Evolutionary conservation across 2,113 vertebrate genomes (phyloP).

Genomic region (Cepphus grylle): DNA sequence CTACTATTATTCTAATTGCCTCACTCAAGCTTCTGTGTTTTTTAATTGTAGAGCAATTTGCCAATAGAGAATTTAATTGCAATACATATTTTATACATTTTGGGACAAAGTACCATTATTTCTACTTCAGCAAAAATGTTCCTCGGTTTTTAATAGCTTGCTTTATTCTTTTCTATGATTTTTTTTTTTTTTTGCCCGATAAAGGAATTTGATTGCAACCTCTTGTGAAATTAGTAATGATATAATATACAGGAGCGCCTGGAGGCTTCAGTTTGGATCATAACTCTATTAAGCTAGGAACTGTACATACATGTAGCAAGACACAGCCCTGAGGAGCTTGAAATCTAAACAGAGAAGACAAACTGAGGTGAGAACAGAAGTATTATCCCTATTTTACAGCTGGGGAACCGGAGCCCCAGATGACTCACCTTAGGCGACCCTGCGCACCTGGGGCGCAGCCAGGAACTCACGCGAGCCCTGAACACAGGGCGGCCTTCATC

Average conservation of each 20-base stretch:
- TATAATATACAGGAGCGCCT: constrained; percentile 44
- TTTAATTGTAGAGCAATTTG: constrained; percentile 80
- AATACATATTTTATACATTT: constrained; percentile 73
- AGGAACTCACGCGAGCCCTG: not conserved
- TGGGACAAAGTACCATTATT: constrained; percentile 70
- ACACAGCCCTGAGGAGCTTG: constrained; percentile 56
- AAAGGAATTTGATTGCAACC: constrained; percentile 56
- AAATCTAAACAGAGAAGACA: constrained; percentile 54
- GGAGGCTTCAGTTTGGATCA: constrained; percentile 54
- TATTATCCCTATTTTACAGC: not conserved
- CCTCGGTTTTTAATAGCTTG: constrained; percentile 37
- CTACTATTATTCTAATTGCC: constrained; percentile 80
- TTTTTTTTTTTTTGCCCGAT: not conserved
- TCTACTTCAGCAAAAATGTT: constrained; percentile 38
- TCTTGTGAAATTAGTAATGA: constrained; percentile 56
- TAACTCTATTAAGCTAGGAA: constrained; percentile 49
- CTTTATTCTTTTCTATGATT: constrained; percentile 35
- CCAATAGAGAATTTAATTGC: constrained; percentile 75
- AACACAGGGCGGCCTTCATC: not conserved
- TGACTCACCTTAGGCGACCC: constrained; percentile 15
- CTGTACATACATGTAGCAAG: constrained; percentile 59
- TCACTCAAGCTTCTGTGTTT: constrained; percentile 75
- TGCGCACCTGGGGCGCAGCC: not conserved
- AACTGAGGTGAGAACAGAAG: constrained; percentile 49
- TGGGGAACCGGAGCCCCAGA: not conserved